Evolutionary conservation across 1,140 invertebrate genomes (phyloP).

Genomic region (Sogatella furcifera): DNA sequence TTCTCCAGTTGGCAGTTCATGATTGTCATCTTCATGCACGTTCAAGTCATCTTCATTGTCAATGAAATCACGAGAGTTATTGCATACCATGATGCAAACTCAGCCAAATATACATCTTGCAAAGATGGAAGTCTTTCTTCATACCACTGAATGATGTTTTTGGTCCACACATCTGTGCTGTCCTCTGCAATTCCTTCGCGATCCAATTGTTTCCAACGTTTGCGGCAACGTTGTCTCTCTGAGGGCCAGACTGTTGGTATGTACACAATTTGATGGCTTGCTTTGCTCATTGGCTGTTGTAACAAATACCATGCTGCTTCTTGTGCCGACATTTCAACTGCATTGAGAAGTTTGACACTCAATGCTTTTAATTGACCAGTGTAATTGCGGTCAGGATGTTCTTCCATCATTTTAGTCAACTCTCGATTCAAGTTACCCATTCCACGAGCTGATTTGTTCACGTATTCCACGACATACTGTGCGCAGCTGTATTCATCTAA

Average conservation of each 20-base stretch:
- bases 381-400: constrained; percentile 26
- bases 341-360: constrained; percentile 30
- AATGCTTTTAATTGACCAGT: constrained; percentile 26
- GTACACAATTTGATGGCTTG: constrained; percentile 26
- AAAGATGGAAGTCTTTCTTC: constrained; percentile 23
- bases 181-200: constrained; percentile 8
- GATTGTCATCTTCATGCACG: constrained; percentile 22
- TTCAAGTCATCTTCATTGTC: constrained; percentile 23
- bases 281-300: constrained; percentile 19
- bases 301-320: constrained; percentile 36
- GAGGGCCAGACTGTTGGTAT: constrained; percentile 12
- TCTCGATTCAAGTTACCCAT: constrained; percentile 30
- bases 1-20: constrained; percentile 21
- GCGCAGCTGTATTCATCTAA: constrained; percentile 33
- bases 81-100: constrained; percentile 31
- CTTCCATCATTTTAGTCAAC: constrained; percentile 27
- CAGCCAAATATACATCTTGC: constrained; percentile 28
- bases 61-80: constrained; percentile 25
- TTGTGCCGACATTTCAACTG: constrained; percentile 32
- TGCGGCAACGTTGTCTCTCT: constrained; percentile 6
- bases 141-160: constrained; percentile 23
- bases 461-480: constrained; percentile 28
- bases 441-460: constrained; percentile 32
- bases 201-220: constrained; percentile 10
- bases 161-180: constrained; percentile 26